These are phyloP conservation scores for Melanotaenia parkinsoni DNA, from an alignment of 2,797 vertebrate genomes.

Conservation along the genomic window DNA sequence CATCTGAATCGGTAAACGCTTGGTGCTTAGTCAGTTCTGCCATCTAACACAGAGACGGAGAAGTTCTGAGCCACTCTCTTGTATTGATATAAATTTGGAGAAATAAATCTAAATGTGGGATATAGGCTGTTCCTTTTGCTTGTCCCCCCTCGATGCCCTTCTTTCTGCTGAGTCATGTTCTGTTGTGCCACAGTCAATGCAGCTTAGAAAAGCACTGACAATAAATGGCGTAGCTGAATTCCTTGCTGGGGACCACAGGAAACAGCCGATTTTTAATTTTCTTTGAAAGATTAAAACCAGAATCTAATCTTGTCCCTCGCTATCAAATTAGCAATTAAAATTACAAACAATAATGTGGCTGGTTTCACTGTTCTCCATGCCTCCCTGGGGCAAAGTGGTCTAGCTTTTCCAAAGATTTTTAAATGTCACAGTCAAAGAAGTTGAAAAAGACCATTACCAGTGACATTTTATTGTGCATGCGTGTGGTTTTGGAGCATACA, in stretches of 20 bases:
- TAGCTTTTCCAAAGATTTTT: constrained; percentile 74
- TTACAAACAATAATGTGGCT: constrained; percentile 64
- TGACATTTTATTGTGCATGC: constrained; percentile 80
- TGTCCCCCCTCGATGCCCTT: constrained; percentile 19
- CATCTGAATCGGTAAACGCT: constrained; percentile 22
- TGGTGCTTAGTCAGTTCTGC: constrained; percentile 34
- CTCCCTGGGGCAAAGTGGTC: constrained; percentile 64
- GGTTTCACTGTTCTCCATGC: constrained; percentile 50
- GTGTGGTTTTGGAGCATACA: constrained; percentile 49
- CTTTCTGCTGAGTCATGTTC: constrained; percentile 59
- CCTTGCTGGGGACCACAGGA: constrained; percentile 31
- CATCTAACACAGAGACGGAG: constrained; percentile 39
- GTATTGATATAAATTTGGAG: constrained; percentile 26
- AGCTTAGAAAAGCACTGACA: constrained; percentile 49
- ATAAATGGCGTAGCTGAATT: constrained; percentile 32
- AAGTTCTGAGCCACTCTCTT: constrained; percentile 32
- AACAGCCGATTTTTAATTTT: constrained; percentile 30
- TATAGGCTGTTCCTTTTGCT: neutral
- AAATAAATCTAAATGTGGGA: constrained; percentile 27
- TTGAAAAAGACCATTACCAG: constrained; percentile 80
- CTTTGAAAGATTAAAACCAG: constrained; percentile 60
- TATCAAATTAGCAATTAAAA: constrained; percentile 79
- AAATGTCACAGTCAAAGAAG: constrained; percentile 83
- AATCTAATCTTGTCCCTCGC: constrained; percentile 73
- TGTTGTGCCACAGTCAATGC: constrained; percentile 37